Evolutionary conservation across 2,797 vertebrate genomes (phyloP), one percentile per base, ranked within the genome.

Genomic region (Mus spretus): DNA sequence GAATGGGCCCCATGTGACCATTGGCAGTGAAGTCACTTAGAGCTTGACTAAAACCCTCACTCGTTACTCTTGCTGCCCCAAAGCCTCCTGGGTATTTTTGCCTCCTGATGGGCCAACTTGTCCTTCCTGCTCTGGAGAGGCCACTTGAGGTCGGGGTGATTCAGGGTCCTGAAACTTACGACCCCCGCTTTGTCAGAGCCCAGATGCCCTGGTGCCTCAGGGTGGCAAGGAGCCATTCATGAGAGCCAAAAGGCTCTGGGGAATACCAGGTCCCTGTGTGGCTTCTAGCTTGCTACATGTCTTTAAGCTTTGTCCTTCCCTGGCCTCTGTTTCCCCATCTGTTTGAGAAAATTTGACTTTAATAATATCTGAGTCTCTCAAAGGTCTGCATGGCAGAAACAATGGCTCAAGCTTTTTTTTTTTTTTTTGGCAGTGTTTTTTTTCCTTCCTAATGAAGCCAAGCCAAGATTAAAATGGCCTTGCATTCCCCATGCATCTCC

Each of bases 381-480:
- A 78, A 93, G 15, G 67, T 83, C 93, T 94, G 63, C 55, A 11
- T 92, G 95, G 79, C 93, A 78, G 34, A 95, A 83, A 93, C 85
- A 91, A 47, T 84, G 90, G 67, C 72, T 55, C 61, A 53, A 81
- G 87, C 37, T 67, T 59, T 74, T 89, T 80, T 47, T 72, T 74
- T 40, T 87, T 86, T 65, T 63, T 37, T 79, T 89, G 59, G 89
- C 92, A 84, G 53, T 79, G n/a, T 93, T 61, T 97, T 61, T 97
- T 95, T 95, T 97, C 82, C 75, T 94, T 97, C 37, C 70, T 97
- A 83, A 94, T 89, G 89, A 97, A 97, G 94, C 92, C 92, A 96
- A 94, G 93, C 94, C 70, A 91, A 91, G 94, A 97, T 96, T 96
- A 91, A 97, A 97, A 97, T 93, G 96, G 96, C 84, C 93, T 96